Conservation (phyloP, 2,888 invertebrate species). For the Brenthis hecate region DNA sequence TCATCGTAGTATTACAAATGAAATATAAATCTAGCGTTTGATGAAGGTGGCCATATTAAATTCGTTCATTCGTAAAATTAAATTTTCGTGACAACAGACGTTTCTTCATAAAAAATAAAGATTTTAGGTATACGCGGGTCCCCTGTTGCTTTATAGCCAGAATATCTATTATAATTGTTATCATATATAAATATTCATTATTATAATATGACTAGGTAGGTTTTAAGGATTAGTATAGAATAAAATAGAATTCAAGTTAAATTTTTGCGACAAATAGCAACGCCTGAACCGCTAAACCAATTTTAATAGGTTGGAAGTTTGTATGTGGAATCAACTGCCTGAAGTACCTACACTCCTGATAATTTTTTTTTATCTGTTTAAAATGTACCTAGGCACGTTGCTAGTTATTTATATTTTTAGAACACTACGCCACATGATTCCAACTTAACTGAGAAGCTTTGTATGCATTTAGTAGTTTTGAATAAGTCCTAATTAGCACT, state of each 20-base stretch:
- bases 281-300: too few species aligned
- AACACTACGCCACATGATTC: too few species aligned
- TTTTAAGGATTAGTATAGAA: too few species aligned
- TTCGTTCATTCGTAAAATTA: conserved; percentile 62
- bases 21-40: conserved; percentile 31
- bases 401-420: too few species aligned
- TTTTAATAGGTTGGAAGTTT: too few species aligned
- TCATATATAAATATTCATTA: background rate
- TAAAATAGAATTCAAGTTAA: too few species aligned
- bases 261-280: too few species aligned
- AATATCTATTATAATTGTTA: background rate
- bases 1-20: conserved; percentile 23
- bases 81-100: conserved; percentile 62
- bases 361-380: too few species aligned
- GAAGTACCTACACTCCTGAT: too few species aligned
- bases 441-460: background rate
- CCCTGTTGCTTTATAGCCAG: background rate
- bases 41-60: conserved; percentile 54
- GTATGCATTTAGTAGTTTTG: background rate
- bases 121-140: conserved; percentile 11
- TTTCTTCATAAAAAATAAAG: conserved; percentile 49
- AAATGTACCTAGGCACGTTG: too few species aligned
- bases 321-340: too few species aligned
- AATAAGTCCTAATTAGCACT: background rate
- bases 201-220: background rate